Base-by-base conservation (phyloP, 1,140 invertebrate species). In the Eumeta japonica region DNA sequence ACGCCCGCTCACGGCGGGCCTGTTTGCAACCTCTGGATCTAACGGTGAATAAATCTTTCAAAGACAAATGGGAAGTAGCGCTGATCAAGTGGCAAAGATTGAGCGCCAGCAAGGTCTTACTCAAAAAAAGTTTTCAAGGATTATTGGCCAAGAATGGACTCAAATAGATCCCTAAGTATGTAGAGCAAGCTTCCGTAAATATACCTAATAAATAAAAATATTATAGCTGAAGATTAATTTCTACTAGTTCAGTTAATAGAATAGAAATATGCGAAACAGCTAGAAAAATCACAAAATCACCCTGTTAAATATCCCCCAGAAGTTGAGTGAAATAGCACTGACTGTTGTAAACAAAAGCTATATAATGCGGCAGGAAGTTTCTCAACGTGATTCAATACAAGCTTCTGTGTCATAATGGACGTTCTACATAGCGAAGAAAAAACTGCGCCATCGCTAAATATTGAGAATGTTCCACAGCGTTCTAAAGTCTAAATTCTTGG, bases 231-330 rank as follows among this genome's bases (percentile, higher is more conserved):
- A 34, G 14, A 9, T 34, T 16, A 34, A 34, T 34, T 19, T 40
- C 36, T 46, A 27, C 2, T 9, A 1, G 7, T 50, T 10, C 20
- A 43, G 17, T 32, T 50, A 19, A 39, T 37, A 36, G 12, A 41
- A 18, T 50, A 38, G 40, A 41, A 38, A 40, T 28, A 38, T 14
- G 35, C n/a, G n/a, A n/a, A n/a, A n/a, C n/a, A n/a, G n/a, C n/a
- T n/a, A n/a, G n/a, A n/a, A 27, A 10, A 13, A 14, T 3, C 14
- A n/a, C 10, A 9, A 17, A 19, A 10, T n/a, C n/a, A 10, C 11
- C 9, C 5, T 11, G 5, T 7, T 18, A 9, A 35, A 35, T 10
- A 17, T n/a, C n/a, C 33, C 33, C n/a, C n/a, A 12, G 20, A 18
- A 2, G 5, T 20, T 35, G 33, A 4, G 18, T 10, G 10, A 16